Evolutionary conservation across 2,888 invertebrate species (phyloP), one percentile per base, ranked within the genome.

Genomic region (Latrodectus elegans): DNA sequence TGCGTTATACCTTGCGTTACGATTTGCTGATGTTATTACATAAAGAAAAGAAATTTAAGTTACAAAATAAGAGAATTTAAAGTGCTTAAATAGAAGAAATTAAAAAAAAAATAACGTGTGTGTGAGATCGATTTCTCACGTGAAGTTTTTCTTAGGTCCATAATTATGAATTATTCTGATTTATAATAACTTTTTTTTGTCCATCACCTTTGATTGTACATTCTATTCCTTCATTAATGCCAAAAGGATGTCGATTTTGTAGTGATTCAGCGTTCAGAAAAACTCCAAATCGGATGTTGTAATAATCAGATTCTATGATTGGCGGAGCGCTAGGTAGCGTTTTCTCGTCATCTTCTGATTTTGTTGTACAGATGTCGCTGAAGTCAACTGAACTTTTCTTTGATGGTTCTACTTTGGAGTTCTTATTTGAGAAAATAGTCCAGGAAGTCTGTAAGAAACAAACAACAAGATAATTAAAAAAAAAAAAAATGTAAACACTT

Each of bases 181-280:
- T 38, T 38, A 38, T 38, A 4, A 38, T 38, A 38, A 38, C 38
- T 38, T 38, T 1, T 2, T 38, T 38, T 38, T 38, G 38, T 38
- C 4, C 6, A 38, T 6, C 38, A 38, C 38, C 14, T 60, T 11
- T 6, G 60, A n/a, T 11, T 17, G 53, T 22, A 12, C 55, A 22
- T 52, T 17, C 11, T 0, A 6, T 14, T 15, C 72, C 68, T 14
- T 83, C 15, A 51, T 83, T 83, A 4, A 76, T 14, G 9, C 67
- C 74, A 52, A 83, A 83, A 8, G 83, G 83, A 49, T 83, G 83
- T 12, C 68, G 60, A 11, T 60, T 26, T 8, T 38, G 60, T 4
- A 22, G 26, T 9, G 55, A 17, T 55, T 75, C 55, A 11, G 26
- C 67, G 15, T 51, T 26, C 17, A 65, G 64, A 14, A 77, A 17